Evolutionary conservation across 1,140 invertebrate genomes (phyloP).

Genomic region (Macrobrachium rosenbergii): DNA sequence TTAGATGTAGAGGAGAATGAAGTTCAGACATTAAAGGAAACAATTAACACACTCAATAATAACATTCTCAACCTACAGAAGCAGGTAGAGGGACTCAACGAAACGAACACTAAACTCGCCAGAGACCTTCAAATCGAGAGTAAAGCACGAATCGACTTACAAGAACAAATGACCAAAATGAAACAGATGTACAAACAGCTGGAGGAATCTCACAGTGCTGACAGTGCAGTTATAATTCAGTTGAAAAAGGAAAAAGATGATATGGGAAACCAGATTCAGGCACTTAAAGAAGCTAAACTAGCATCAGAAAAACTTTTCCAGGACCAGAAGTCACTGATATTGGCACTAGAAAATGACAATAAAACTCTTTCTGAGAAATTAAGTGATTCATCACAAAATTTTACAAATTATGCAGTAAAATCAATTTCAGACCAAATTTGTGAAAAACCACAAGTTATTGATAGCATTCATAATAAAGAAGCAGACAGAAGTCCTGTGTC

Average conservation of each 20-base stretch:
- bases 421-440: constrained; percentile 5
- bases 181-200: constrained; percentile 15
- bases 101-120: constrained; percentile 38
- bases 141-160: constrained; percentile 38
- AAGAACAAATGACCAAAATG: constrained; percentile 30
- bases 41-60: constrained; percentile 41
- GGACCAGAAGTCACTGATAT: background rate
- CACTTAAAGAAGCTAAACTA: background rate
- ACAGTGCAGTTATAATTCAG: background rate
- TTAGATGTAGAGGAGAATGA: constrained; percentile 11
- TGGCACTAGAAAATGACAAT: background rate
- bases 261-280: background rate
- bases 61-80: constrained; percentile 55
- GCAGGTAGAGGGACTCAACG: constrained; percentile 51
- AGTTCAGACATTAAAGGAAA: constrained; percentile 40
- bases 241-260: constrained; percentile 17
- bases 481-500: constrained; percentile 14
- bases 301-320: constrained; percentile 2
- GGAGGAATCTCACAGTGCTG: constrained; percentile 12
- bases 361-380: constrained; percentile 7
- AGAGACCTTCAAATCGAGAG: constrained; percentile 46
- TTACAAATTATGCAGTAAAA: background rate
- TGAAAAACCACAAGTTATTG: constrained; percentile 1
- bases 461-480: constrained; percentile 11
- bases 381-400: background rate